These are phyloP conservation scores for Hyalella azteca DNA, from an alignment of 2,888 invertebrate genomes.

Conservation along the genomic window DNA sequence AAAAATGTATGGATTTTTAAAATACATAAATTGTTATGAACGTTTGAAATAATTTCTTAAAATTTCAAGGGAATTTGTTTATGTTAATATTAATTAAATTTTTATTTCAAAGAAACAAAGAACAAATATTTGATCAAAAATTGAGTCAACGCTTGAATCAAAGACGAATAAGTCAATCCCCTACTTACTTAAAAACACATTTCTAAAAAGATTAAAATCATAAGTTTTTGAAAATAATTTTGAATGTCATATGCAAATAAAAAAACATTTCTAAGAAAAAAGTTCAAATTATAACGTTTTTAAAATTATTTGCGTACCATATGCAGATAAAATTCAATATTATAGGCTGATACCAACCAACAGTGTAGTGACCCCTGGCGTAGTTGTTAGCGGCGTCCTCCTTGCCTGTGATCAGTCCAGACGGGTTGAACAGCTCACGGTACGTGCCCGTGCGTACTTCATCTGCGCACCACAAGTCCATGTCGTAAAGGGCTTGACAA, in stretches of 20 bases:
- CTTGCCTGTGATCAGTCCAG: constrained; percentile 94
- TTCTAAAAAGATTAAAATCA: not conserved
- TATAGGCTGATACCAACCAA: not conserved
- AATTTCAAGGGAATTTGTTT: too few relatives aligned
- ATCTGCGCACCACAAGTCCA: constrained; percentile 63
- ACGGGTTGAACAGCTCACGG: constrained; percentile 94
- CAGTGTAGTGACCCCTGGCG: constrained; percentile 94
- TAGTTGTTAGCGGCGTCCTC: constrained; percentile 98
- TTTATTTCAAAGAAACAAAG: not conserved
- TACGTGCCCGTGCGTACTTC: constrained; percentile 93
- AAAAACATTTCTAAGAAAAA: not conserved
- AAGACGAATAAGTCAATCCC: not conserved
- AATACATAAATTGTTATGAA: not conserved
- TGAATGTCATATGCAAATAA: not conserved
- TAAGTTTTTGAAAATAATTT: not conserved
- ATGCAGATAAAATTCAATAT: not conserved
- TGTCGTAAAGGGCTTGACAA: not conserved
- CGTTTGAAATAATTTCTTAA: not conserved
- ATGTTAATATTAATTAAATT: too few relatives aligned
- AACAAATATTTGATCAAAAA: not conserved
- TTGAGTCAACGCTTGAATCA: not conserved
- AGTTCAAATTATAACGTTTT: not conserved
- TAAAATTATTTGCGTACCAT: not conserved
- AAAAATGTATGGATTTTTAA: not conserved
- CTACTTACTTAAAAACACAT: not conserved